phyloP scores from a whole-genome alignment of 2,888 invertebrate species.

The Cabera pusaria region DNA sequence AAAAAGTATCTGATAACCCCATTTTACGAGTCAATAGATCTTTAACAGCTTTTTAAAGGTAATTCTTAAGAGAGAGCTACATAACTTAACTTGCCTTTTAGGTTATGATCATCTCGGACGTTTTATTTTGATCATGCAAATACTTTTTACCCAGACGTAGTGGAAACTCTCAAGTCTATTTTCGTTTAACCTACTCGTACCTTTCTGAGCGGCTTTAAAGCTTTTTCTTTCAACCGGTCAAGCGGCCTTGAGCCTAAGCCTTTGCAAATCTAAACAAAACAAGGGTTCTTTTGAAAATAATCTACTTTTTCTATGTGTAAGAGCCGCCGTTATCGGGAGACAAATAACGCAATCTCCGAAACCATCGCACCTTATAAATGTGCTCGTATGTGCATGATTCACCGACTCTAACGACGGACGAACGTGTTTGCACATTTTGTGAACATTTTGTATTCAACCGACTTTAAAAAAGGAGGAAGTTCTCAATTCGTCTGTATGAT shows the following conservation, averaged over 20 bases:
- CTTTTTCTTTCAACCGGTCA: constrained; percentile 16
- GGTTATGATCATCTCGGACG: constrained; percentile 1
- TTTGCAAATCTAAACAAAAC: constrained; percentile 24
- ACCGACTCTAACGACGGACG: too few species aligned
- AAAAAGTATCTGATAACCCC: too few species aligned
- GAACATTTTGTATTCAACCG: neutral
- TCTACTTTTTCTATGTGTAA: constrained; percentile 16
- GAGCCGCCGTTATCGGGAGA: constrained; percentile 25
- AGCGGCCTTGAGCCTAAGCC: constrained; percentile 14
- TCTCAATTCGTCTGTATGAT: too few species aligned
- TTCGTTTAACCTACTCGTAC: constrained; percentile 8
- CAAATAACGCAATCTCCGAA: constrained; percentile 33
- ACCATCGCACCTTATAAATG: constrained; percentile 30
- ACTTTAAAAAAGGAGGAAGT: neutral
- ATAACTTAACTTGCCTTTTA: too few species aligned
- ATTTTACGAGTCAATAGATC: too few species aligned
- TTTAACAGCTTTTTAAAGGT: too few species aligned
- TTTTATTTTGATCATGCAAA: constrained; percentile 17
- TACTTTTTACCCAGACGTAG: constrained; percentile 12
- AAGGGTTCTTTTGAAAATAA: constrained; percentile 19
- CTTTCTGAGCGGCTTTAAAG: constrained; percentile 11
- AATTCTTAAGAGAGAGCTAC: too few species aligned
- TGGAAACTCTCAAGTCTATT: constrained; percentile 12
- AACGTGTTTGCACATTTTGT: neutral
- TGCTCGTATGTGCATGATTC: too few species aligned